Evolutionary conservation across 2,113 vertebrate genomes (phyloP), one percentile per base, ranked within the genome.

Genomic region (Hemichromis elongatus): DNA sequence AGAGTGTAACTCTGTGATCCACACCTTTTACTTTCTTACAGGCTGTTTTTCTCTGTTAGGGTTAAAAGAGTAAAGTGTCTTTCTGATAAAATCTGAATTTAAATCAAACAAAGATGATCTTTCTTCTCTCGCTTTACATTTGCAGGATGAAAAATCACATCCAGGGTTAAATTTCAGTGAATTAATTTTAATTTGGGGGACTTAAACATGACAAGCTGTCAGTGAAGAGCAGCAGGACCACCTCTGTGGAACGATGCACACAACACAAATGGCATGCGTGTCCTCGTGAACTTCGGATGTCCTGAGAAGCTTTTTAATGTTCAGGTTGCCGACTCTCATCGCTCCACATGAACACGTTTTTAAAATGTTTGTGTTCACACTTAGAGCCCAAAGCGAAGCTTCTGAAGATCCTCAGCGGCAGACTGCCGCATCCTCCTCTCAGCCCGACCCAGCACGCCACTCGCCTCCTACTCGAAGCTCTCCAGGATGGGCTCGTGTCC

Each of bases 401-500:
- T 11, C 35, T 56, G 14, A 42, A 26, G 30, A 18, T 26, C n/a
- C 63, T 68, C n/a, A 57, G 2, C 0, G 3, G 52, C 35, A 47
- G n/a, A 42, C 11, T 3, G n/a, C n/a, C 63, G 1, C 5, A 9
- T 66, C 28, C 33, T 54, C n/a, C 21, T 37, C 42, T 13, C 5
- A 54, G 35, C 16, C 21, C 10, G 1, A 79, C 63, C 21, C 12
- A 13, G 63, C 12, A 56, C 52, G 1, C 16, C 12, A 12, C 18
- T 37, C 19, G 0, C 13, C 0, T 40, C 26, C 18, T 95, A 96
- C 14, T 96, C 91, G 5, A 97, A 96, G 85, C 84, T 91, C 73
- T 96, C 57, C 42, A 97, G 79, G 45, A 97, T 40, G 2, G 99
- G 98, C 0, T 98, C 95, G 0, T 99, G 99, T 68, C 97, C 98